A percentile compares a stretch with the other conserved stretches of the same genome.
These are phyloP conservation scores for Cnemophilus loriae DNA, from an alignment of 2,113 vertebrate genomes.

Conservation along the genomic window DNA sequence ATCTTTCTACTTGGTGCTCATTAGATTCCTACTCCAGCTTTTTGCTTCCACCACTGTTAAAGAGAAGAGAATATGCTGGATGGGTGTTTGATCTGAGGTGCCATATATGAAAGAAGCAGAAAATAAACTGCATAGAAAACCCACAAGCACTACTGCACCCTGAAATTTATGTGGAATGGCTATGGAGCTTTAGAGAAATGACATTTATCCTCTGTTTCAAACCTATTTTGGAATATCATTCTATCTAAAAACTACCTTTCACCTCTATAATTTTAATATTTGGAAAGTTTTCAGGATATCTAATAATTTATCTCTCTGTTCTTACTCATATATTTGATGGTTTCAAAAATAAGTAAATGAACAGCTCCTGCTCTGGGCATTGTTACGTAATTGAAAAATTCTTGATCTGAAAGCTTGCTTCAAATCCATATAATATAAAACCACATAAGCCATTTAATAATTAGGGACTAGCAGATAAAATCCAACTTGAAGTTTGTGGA, in stretches of 20 bases:
- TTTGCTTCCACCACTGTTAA: background rate
- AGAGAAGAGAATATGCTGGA: background rate
- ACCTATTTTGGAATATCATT: background rate
- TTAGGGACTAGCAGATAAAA: slow-evolving; percentile 32
- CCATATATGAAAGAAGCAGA: background rate
- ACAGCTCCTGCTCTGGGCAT: slow-evolving; percentile 26
- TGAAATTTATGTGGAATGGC: background rate
- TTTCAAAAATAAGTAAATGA: slow-evolving; percentile 9
- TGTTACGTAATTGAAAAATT: slow-evolving; percentile 33
- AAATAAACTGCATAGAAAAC: background rate
- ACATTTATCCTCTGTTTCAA: background rate
- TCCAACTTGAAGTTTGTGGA: background rate
- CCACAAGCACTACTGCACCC: background rate
- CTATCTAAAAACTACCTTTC: background rate
- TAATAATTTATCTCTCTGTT: background rate
- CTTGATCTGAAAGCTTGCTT: slow-evolving; percentile 21
- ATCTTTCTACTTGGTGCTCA: background rate
- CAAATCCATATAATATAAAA: background rate
- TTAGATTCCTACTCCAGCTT: background rate
- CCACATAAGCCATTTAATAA: slow-evolving; percentile 35
- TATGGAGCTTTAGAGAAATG: background rate
- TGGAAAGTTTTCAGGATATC: background rate
- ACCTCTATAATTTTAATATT: background rate
- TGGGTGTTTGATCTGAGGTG: background rate
- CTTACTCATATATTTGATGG: background rate